phyloP scores from a whole-genome alignment of 2,888 invertebrate genomes.

The Sepiola atlantica region DNA sequence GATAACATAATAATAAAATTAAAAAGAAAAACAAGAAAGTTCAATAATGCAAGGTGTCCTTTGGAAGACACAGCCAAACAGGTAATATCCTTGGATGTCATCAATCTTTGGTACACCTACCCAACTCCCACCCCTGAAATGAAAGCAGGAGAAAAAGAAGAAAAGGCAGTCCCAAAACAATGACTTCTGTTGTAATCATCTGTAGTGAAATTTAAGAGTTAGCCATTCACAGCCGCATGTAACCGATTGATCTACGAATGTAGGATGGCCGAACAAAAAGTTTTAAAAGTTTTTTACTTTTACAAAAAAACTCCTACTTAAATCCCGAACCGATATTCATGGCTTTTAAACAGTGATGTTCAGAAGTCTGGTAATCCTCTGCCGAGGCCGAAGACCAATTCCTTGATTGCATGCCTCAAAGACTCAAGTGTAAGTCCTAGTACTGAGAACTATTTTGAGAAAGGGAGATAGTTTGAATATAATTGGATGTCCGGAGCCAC shows the following conservation, averaged over 20 bases:
- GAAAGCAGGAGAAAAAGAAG: too few species aligned
- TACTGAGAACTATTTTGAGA: too few species aligned
- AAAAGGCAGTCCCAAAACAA: background rate
- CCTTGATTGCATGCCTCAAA: too few species aligned
- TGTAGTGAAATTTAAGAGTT: too few species aligned
- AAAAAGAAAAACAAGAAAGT: too few species aligned
- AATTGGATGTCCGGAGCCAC: too few species aligned
- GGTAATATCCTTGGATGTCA: slow-evolving; percentile 25
- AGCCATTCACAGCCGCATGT: too few species aligned
- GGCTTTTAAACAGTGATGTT: background rate
- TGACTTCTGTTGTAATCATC: too few species aligned
- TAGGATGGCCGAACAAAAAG: background rate
- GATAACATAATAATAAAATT: background rate
- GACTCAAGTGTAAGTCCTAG: too few species aligned
- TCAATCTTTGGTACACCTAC: slow-evolving; percentile 32
- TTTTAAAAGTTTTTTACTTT: background rate
- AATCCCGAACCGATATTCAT: background rate
- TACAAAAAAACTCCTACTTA: background rate
- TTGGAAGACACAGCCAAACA: slow-evolving; percentile 35
- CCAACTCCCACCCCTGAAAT: background rate
- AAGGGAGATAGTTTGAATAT: too few species aligned
- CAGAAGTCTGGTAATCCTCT: too few species aligned
- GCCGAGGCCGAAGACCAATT: too few species aligned
- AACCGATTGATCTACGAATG: background rate
- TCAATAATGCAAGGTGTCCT: slow-evolving; percentile 24